phyloP scores from a whole-genome alignment of 1,140 invertebrate species.

The Stegodyphus dumicola region DNA sequence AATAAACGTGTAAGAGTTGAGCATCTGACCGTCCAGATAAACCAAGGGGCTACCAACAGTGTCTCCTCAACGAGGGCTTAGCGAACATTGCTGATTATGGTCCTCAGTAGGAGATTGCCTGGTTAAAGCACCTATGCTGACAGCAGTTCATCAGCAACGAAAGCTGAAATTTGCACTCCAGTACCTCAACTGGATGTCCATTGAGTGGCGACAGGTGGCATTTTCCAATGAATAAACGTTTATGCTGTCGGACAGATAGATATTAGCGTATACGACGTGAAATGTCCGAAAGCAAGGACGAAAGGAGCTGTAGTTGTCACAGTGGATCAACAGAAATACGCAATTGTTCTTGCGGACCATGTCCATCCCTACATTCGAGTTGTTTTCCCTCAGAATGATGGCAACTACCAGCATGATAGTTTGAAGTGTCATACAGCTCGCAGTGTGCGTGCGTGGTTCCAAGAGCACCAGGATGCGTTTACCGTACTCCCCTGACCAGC shows the following conservation, averaged over 20 bases:
- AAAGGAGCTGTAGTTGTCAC: no score
- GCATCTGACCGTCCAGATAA: neutral
- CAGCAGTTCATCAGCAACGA: neutral
- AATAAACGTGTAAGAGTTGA: neutral
- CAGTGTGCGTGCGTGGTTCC: neutral
- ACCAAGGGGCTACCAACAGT: neutral
- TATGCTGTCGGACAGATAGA: neutral
- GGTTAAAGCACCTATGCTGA: neutral
- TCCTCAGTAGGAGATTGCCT: neutral
- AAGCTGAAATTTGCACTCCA: neutral
- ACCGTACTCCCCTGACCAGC: neutral
- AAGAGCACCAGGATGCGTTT: neutral
- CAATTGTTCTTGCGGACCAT: neutral
- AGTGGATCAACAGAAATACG: neutral
- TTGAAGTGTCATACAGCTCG: neutral
- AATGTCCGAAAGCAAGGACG: neutral
- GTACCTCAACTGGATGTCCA: neutral
- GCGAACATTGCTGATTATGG: neutral
- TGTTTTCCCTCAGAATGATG: neutral
- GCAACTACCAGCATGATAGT: neutral
- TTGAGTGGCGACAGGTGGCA: neutral
- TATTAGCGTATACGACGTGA: neutral
- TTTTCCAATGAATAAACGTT: neutral
- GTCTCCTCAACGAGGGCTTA: neutral
- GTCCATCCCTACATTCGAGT: neutral